phyloP scores from a whole-genome alignment of 2,797 vertebrate species.

The Apodemus agrarius region DNA sequence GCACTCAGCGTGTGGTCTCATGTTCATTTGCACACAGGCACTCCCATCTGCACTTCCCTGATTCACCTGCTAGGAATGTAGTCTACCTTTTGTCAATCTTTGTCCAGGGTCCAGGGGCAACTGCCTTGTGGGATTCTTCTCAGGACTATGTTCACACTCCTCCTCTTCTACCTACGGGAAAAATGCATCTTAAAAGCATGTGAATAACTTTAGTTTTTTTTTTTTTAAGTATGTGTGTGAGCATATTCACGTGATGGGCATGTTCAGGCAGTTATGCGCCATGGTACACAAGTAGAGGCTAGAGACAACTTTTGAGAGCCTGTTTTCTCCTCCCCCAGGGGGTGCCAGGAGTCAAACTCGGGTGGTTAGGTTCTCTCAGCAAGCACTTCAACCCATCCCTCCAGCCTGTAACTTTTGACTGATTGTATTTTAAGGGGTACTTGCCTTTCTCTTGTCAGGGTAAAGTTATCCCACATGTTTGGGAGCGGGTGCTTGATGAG shows the following conservation, averaged over 20 bases:
- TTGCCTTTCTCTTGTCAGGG: neutral
- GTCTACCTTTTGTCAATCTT: neutral
- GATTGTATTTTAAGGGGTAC: neutral
- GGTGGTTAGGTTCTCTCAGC: neutral
- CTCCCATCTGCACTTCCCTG: neutral
- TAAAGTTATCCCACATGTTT: neutral
- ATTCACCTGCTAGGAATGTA: neutral
- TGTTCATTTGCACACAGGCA: fast-evolving
- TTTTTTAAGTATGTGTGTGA: neutral
- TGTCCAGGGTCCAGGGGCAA: neutral
- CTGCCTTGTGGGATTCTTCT: neutral
- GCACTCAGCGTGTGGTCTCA: fast-evolving
- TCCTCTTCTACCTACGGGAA: conserved; percentile 31
- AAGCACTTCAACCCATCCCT: neutral
- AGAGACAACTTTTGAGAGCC: neutral
- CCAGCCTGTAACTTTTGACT: neutral
- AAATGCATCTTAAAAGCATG: neutral
- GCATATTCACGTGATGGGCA: neutral
- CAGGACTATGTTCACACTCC: fast-evolving
- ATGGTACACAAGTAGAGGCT: neutral
- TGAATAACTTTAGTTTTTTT: neutral
- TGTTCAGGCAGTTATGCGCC: neutral
- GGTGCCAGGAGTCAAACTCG: neutral
- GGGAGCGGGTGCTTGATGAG: neutral
- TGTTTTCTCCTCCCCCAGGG: neutral